Evolutionary conservation across 2,113 vertebrate genomes (phyloP).

Genomic region (Microcebus jonahi): DNA sequence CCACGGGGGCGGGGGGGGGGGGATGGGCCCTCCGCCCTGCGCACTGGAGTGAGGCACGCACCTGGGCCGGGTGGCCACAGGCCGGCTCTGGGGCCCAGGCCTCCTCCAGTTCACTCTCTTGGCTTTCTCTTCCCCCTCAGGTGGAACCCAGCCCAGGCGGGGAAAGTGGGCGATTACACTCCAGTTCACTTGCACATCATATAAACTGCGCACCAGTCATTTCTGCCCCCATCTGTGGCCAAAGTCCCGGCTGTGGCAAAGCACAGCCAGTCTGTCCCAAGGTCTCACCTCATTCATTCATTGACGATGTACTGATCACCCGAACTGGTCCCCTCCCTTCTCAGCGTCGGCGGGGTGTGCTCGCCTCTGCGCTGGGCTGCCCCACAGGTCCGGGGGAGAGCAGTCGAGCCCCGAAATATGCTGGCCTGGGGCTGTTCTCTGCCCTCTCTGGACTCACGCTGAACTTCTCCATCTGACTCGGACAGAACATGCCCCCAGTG

Average conservation of each 20-base stretch:
- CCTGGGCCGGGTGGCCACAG: not conserved
- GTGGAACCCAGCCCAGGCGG: not conserved
- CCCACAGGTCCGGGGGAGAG: not conserved
- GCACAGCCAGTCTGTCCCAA: not conserved
- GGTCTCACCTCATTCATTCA: not conserved
- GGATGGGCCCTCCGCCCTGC: not conserved
- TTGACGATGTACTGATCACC: not conserved
- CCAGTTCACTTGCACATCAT: not conserved
- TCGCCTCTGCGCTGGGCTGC: not conserved
- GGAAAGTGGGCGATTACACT: not conserved
- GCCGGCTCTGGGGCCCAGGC: not conserved
- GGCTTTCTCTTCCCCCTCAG: not conserved
- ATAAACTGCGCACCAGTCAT: not conserved
- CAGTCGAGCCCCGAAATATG: not conserved
- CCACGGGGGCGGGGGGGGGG: not conserved
- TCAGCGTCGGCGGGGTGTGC: not conserved
- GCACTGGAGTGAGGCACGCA: conserved; percentile 19
- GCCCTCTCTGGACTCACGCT: not conserved
- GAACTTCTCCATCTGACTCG: not conserved
- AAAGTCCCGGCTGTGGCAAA: not conserved
- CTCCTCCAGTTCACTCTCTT: not conserved
- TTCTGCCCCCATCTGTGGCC: not conserved
- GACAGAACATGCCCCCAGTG: not conserved
- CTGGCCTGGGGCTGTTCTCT: not conserved
- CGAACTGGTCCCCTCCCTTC: not conserved